These are phyloP conservation scores for Arge pagana DNA, from an alignment of 2,888 invertebrate genomes.

Conservation along the genomic window DNA sequence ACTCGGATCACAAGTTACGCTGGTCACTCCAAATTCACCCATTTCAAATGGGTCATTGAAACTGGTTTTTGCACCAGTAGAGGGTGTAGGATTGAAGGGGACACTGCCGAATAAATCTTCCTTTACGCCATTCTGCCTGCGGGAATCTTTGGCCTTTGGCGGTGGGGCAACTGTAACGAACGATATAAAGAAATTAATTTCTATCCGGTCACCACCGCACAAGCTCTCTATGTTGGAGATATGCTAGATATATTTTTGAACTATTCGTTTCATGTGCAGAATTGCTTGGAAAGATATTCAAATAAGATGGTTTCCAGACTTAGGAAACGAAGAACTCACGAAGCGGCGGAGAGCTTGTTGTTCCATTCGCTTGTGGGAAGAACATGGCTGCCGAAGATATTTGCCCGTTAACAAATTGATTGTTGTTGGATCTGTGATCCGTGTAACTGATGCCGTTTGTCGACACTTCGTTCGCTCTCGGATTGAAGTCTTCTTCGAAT, in stretches of 20 bases:
- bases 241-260: too few relatives aligned
- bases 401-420: slow-evolving; percentile 51
- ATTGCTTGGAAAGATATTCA: background rate
- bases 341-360: slow-evolving; percentile 67
- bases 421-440: slow-evolving; percentile 50
- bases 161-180: slow-evolving; percentile 83
- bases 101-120: slow-evolving; percentile 82
- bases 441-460: slow-evolving; percentile 53
- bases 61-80: slow-evolving; percentile 51
- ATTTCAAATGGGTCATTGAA: slow-evolving; percentile 83
- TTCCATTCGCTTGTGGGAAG: slow-evolving; percentile 57
- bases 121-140: slow-evolving; percentile 59
- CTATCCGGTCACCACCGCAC: too few relatives aligned
- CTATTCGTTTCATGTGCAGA: too few relatives aligned
- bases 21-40: slow-evolving; percentile 67
- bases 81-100: slow-evolving; percentile 67
- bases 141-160: slow-evolving; percentile 69
- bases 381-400: slow-evolving; percentile 57
- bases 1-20: slow-evolving; percentile 58
- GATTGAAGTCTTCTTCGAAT: slow-evolving; percentile 85
- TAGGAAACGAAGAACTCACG: slow-evolving; percentile 62
- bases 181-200: too few relatives aligned
- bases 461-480: slow-evolving; percentile 78
- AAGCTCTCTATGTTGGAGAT: too few relatives aligned
- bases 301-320: background rate